phyloP scores from a whole-genome alignment of 1,140 invertebrate genomes.

The Drosophila auraria region DNA sequence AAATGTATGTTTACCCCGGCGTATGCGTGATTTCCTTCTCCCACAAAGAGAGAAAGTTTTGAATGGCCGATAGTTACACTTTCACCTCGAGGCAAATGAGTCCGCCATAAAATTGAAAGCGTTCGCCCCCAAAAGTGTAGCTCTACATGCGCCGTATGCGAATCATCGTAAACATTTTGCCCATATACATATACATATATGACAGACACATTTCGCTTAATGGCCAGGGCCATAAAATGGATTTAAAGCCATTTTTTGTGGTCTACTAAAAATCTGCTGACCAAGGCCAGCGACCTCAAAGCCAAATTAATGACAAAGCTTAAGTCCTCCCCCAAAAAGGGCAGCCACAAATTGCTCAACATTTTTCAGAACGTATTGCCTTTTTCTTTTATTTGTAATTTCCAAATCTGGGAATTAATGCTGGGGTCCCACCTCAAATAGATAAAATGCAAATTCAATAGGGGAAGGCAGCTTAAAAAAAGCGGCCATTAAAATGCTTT shows the following conservation, averaged over 20 bases:
- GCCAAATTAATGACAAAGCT: conserved; percentile 76
- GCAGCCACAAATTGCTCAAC: conserved; percentile 47
- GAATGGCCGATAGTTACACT: conserved; percentile 50
- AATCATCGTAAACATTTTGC: conserved; percentile 42
- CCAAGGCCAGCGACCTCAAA: conserved; percentile 48
- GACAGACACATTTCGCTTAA: conserved; percentile 55
- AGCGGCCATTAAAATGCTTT: conserved; percentile 21
- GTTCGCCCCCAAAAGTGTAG: conserved; percentile 17
- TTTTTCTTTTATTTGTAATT: conserved; percentile 17
- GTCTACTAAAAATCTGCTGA: conserved; percentile 69
- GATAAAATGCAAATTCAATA: conserved; percentile 73
- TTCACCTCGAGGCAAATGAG: conserved; percentile 40
- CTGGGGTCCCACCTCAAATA: conserved; percentile 14
- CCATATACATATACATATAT: conserved; percentile 16
- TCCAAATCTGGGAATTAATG: conserved; percentile 62
- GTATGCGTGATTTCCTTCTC: conserved; percentile 57
- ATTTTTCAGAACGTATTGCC: conserved; percentile 37
- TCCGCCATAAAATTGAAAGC: conserved; percentile 31
- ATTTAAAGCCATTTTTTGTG: conserved; percentile 79
- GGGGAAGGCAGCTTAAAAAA: conserved; percentile 22
- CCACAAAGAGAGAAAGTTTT: conserved; percentile 23
- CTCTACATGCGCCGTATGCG: conserved; percentile 30
- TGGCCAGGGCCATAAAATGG: conserved; percentile 70
- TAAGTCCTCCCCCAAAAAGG: conserved; percentile 34
- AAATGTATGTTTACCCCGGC: conserved; percentile 55